Base-by-base conservation (phyloP, 92 coral and sea anemone species). In the Palythoa grandiflora region DNA sequence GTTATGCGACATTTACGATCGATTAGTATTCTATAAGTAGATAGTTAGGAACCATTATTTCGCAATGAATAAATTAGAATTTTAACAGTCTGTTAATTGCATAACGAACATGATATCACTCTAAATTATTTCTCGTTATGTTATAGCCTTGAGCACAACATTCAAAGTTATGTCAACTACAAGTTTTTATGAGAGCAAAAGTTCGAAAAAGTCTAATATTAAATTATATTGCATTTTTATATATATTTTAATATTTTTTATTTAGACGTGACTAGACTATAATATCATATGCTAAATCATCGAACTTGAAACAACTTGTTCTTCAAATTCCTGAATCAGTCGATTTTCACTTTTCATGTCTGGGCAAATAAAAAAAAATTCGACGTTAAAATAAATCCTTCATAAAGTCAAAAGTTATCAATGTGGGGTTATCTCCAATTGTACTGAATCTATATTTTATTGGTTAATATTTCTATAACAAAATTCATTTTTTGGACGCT, bases 241-340 rank as follows among this genome's bases (percentile, higher is more conserved):
- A 77, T 17, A 53, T 35, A 53, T 55, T 21, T 47, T 12, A 5
- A 28, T 9, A 52, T 6, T 70, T 70, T 70, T 70, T 70, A 13
- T 77, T 20, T 14, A 35, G 63, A 77, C 83, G 83, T 53, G 68
- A 52, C 48, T n/a, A 38, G 1, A 38, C 7, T 5, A 50, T 28
- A 28, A 28, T 28, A 28, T 28, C 28, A 8, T 15, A 20, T 73
- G 14, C 21, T 73, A 19, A 73, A 40, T 61, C 44, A 52, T 28
- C 75, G 17, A 10, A 65, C n/a, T 39, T n/a, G 39, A 77, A 77
- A 7, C 10, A 35, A n/a, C 38, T 12, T 14, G 47, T 52, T 77
- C 65, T 78, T 3, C 17, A 60, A 79, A 28, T 80, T 9, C 59
- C 85, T 65, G 57, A 80, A 15, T 40, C 73, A 80, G 35, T 44